phyloP scores from a whole-genome alignment of 2,797 vertebrate genomes.

The Xenentodon cancila region DNA sequence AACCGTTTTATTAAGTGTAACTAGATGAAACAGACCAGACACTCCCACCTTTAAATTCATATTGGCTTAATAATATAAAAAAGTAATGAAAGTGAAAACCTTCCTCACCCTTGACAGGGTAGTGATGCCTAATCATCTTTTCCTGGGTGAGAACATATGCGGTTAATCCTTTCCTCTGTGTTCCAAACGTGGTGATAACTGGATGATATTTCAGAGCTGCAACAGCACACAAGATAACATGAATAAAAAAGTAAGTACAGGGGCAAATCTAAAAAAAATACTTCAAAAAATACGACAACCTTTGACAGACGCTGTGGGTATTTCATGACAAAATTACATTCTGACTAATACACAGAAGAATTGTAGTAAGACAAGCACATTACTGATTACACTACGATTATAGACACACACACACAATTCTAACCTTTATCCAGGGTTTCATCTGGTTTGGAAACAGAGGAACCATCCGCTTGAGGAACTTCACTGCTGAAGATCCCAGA shows the following conservation, averaged over 20 bases:
- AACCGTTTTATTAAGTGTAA: too few species aligned
- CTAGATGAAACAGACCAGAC: too few species aligned
- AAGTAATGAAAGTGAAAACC: neutral
- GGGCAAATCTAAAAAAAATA: neutral
- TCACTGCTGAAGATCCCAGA: slow-evolving; percentile 76
- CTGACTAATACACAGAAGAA: too few species aligned
- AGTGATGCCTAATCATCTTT: slow-evolving; percentile 83
- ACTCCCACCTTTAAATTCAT: too few species aligned
- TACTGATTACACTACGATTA: neutral
- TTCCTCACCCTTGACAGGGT: slow-evolving; percentile 84
- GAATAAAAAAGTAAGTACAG: neutral
- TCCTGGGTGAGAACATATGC: slow-evolving; percentile 82
- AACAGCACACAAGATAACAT: slow-evolving; percentile 27
- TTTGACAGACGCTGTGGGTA: too few species aligned
- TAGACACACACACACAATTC: accelerated
- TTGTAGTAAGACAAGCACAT: neutral
- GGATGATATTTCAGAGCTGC: slow-evolving; percentile 74
- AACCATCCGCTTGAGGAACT: slow-evolving; percentile 30
- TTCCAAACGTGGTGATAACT: slow-evolving; percentile 81
- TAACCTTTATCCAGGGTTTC: slow-evolving; percentile 51
- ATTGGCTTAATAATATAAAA: neutral
- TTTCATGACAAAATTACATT: too few species aligned
- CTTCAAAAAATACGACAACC: neutral
- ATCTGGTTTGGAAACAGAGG: neutral
- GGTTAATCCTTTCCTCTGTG: slow-evolving; percentile 76